Evolutionary conservation across 2,113 vertebrate species (phyloP), one percentile per base, ranked within the genome.

Genomic region (Ptilonorhynchus violaceus): DNA sequence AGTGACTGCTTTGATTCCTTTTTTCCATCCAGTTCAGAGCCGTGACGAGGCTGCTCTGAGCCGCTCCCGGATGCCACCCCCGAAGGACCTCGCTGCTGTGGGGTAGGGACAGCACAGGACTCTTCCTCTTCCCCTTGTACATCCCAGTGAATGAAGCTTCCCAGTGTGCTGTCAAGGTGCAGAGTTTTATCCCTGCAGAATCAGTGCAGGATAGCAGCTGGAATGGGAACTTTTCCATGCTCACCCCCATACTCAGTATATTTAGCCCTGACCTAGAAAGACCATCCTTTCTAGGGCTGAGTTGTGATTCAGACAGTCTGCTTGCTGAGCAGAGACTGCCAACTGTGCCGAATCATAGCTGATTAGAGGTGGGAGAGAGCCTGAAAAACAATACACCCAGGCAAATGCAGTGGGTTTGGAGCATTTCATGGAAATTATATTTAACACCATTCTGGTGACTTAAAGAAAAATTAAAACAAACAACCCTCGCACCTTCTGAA

Each of bases 271-370:
- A 96, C 95, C 95, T 95, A 97, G 92, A 92, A 91, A 96, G 94
- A 95, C 96, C 94, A 96, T 96, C 92, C 55, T 88, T 95, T 96
- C 94, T 96, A 95, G 95, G 96, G 95, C 95, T 96, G 96, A 96
- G 95, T 75, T 97, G 96, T 95, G 92, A 97, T 95, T 96, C 92
- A 96, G 96, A 96, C 89, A 96, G 96, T 96, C 96, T 94, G 92
- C 95, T 97, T 94, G 82, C 80, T 67, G 91, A 96, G 89, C 92
- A 91, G 93, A 92, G 91, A 92, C 89, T 97, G 92, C 96, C 95
- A 95, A 95, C 79, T 42, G 85, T 91, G 93, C 76, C 80, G 63
- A 97, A 96, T 96, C 93, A 93, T 41, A 88, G 79, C 92, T 81
- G 91, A 92, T 93, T 85, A 96, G 95, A 87, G 90, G 93, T 95